Conservation (phyloP, 2,797 vertebrate genomes). For the Synanceia verrucosa region DNA sequence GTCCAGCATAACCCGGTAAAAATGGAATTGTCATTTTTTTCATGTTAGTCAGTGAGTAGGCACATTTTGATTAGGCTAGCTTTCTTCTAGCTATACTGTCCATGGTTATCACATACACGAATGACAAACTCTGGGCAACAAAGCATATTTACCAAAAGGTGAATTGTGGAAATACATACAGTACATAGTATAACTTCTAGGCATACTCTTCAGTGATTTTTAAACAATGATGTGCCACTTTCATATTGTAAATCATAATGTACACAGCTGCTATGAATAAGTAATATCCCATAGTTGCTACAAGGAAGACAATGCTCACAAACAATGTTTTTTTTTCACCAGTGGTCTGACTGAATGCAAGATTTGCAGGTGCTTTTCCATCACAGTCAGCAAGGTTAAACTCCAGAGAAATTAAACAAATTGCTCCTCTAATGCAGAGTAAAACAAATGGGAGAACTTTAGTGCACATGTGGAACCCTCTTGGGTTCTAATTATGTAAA, state of each 20-base stretch:
- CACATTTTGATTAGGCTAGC: neutral
- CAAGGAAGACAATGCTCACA: slow-evolving; percentile 19
- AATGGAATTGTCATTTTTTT: neutral
- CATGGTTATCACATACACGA: too few relatives aligned
- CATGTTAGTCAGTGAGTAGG: neutral
- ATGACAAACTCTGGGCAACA: neutral
- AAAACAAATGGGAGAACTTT: slow-evolving; percentile 87
- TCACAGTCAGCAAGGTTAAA: slow-evolving; percentile 87
- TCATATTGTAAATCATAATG: neutral
- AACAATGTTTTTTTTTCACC: slow-evolving; percentile 58
- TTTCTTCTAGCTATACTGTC: too few relatives aligned
- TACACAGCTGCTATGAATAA: neutral
- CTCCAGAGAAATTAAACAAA: slow-evolving; percentile 90
- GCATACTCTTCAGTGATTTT: neutral
- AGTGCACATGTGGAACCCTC: slow-evolving; percentile 82
- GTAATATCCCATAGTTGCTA: slow-evolving; percentile 11
- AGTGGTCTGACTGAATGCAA: slow-evolving; percentile 66
- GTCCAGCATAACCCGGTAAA: neutral
- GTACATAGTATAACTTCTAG: neutral
- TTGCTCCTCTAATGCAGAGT: slow-evolving; percentile 85
- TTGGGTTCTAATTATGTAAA: slow-evolving; percentile 89
- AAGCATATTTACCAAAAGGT: neutral
- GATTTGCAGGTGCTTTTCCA: slow-evolving; percentile 81
- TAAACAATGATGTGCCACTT: neutral
- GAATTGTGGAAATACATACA: too few relatives aligned